These are phyloP conservation scores for Patella vulgata DNA, from an alignment of 1,140 invertebrate genomes.

Conservation along the genomic window DNA sequence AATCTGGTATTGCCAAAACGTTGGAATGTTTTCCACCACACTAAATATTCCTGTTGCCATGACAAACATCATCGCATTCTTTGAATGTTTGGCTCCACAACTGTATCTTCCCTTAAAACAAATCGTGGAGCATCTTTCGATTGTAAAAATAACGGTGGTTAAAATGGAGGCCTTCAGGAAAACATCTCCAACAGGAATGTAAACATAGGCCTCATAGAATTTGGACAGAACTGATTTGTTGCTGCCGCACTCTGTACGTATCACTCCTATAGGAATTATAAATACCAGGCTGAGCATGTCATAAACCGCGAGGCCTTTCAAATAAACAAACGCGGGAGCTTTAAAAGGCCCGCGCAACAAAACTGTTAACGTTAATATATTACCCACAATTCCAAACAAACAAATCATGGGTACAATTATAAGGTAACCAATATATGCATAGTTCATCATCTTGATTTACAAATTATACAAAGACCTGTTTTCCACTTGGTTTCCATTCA, in stretches of 20 bases:
- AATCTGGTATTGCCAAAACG: slow-evolving; percentile 10
- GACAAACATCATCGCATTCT: no score
- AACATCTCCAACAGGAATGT: slow-evolving; percentile 18
- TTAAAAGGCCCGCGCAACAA: slow-evolving; percentile 9
- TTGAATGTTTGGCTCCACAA: no score
- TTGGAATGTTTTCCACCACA: slow-evolving; percentile 13
- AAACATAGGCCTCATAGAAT: slow-evolving; percentile 17
- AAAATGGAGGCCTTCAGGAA: slow-evolving; percentile 20
- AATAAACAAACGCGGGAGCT: slow-evolving; percentile 16
- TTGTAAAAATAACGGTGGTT: slow-evolving; percentile 13
- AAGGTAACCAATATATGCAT: slow-evolving; percentile 8
- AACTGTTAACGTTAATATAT: slow-evolving; percentile 12
- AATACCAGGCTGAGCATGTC: slow-evolving; percentile 18
- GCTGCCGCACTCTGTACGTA: slow-evolving; percentile 8
- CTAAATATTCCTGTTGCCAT: background rate
- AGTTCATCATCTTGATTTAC: background rate
- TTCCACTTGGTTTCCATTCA: no score
- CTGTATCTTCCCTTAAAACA: slow-evolving; percentile 4
- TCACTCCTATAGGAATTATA: slow-evolving; percentile 16
- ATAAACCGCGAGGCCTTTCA: slow-evolving; percentile 18
- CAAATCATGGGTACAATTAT: slow-evolving; percentile 17
- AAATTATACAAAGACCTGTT: no score
- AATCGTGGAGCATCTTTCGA: slow-evolving; percentile 13
- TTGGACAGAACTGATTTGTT: background rate
- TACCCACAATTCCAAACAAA: slow-evolving; percentile 22